Percentiles rank a stretch among this genome's conserved stretches.
These are phyloP conservation scores for Polyommatus icarus DNA, from an alignment of 2,888 invertebrate species.

Conservation along the genomic window DNA sequence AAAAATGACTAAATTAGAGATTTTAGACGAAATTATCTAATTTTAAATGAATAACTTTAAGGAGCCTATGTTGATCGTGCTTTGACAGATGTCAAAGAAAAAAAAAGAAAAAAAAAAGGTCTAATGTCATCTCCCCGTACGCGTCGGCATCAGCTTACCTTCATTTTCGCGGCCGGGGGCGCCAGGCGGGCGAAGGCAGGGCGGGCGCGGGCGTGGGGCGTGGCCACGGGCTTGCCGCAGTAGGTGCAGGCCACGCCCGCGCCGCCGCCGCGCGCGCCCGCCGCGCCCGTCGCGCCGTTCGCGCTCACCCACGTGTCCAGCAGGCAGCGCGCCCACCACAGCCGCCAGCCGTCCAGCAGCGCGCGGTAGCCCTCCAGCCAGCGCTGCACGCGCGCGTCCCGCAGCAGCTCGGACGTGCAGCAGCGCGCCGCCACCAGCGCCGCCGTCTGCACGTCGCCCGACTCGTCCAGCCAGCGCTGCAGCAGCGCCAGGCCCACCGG, in stretches of 20 bases:
- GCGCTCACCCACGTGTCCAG: constrained; percentile 89
- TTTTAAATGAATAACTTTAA: too few relatives aligned
- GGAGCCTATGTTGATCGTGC: too few relatives aligned
- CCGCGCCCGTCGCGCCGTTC: constrained; percentile 69
- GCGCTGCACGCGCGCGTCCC: constrained; percentile 83
- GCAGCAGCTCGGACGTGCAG: constrained; percentile 84
- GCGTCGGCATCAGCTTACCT: constrained; percentile 65
- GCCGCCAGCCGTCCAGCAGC: constrained; percentile 92
- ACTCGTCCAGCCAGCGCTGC: constrained; percentile 91
- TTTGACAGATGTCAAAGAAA: too few relatives aligned
- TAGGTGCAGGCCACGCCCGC: constrained; percentile 92
- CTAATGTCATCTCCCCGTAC: too few relatives aligned
- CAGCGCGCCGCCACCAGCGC: constrained; percentile 89
- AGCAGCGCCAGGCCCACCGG: constrained; percentile 88
- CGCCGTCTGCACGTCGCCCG: constrained; percentile 95
- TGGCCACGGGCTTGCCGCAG: constrained; percentile 95
- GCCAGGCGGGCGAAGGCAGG: constrained; percentile 81
- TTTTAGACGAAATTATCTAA: too few relatives aligned
- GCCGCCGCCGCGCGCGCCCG: constrained; percentile 49
- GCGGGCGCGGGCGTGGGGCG: constrained; percentile 83
- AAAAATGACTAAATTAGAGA: too few relatives aligned
- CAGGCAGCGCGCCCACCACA: constrained; percentile 94
- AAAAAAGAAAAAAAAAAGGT: too few relatives aligned
- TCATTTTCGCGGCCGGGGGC: constrained; percentile 86
- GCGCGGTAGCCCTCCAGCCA: constrained; percentile 91